These are phyloP conservation scores for Masticophis lateralis DNA, from an alignment of 2,797 vertebrate genomes.

Conservation along the genomic window DNA sequence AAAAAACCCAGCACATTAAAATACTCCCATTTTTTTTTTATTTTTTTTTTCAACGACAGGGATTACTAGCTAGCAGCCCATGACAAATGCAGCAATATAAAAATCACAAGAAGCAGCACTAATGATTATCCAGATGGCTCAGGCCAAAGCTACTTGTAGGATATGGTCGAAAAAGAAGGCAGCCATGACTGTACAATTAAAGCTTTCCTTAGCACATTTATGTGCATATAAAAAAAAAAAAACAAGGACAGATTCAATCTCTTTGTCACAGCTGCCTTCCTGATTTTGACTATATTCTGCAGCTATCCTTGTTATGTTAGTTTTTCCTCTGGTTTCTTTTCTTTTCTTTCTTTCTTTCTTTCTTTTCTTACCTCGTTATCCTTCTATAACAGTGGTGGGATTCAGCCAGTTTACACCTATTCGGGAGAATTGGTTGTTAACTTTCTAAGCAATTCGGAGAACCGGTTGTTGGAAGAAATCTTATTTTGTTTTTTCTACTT, in stretches of 20 bases:
- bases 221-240: not conserved
- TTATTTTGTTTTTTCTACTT: too few species aligned
- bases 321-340: not conserved
- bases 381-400: not conserved
- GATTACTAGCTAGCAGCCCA: not conserved
- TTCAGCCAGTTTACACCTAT: too few species aligned
- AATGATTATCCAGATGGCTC: not conserved
- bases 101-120: slow-evolving; percentile 21
- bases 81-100: slow-evolving; percentile 51
- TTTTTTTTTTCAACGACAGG: not conserved
- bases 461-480: too few species aligned
- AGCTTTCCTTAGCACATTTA: not conserved
- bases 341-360: too few species aligned
- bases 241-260: not conserved
- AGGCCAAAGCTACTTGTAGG: not conserved
- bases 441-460: too few species aligned
- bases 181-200: not conserved
- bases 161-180: not conserved
- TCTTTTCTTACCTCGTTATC: not conserved
- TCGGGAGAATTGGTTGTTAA: too few species aligned
- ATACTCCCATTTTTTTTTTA: not conserved
- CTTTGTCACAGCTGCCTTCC: not conserved
- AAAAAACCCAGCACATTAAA: slow-evolving; percentile 8
- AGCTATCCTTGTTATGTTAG: not conserved
- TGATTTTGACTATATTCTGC: not conserved